A percentile compares a stretch with the other conserved stretches of the same genome.
phyloP scores from a whole-genome alignment of 2,888 invertebrate species.

The Dioctria rufipes region DNA sequence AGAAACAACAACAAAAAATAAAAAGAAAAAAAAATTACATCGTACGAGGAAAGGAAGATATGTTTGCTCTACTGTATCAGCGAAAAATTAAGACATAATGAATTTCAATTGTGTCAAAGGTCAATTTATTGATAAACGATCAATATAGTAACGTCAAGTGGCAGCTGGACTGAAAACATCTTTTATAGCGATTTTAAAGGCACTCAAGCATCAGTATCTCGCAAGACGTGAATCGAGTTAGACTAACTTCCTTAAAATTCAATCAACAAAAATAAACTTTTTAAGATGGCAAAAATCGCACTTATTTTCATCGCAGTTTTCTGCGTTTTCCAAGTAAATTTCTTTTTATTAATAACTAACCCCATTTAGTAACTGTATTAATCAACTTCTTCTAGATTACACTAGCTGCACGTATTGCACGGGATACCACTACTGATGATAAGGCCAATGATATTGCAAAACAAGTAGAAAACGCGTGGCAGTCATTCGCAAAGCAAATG shows the following conservation, averaged over 20 bases:
- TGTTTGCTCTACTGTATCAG: conserved; percentile 19
- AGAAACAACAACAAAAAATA: too few relatives aligned
- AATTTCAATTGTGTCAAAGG: conserved; percentile 35
- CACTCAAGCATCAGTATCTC: conserved; percentile 23
- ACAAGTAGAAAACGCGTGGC: background rate
- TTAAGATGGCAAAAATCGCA: conserved; percentile 30
- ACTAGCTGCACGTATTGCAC: conserved; percentile 18
- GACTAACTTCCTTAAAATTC: background rate
- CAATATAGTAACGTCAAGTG: background rate
- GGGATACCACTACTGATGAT: conserved; percentile 1
- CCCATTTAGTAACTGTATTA: background rate
- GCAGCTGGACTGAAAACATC: conserved; percentile 10
- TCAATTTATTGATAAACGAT: conserved; percentile 34
- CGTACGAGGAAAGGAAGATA: too few relatives aligned
- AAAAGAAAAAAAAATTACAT: too few relatives aligned
- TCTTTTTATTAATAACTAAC: background rate
- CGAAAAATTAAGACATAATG: conserved; percentile 9
- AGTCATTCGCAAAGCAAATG: background rate
- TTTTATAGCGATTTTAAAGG: conserved; percentile 15
- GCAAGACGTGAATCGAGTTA: conserved; percentile 25
- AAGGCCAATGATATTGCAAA: conserved; percentile 5
- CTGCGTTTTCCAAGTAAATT: conserved; percentile 37
- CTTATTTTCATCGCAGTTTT: conserved; percentile 36
- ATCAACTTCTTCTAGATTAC: conserved; percentile 30
- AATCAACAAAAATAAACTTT: background rate